A percentile compares a stretch with the other conserved stretches of the same genome.
These are phyloP conservation scores for Dipodomys ordii DNA, from an alignment of 2,113 vertebrate species.

Conservation along the genomic window DNA sequence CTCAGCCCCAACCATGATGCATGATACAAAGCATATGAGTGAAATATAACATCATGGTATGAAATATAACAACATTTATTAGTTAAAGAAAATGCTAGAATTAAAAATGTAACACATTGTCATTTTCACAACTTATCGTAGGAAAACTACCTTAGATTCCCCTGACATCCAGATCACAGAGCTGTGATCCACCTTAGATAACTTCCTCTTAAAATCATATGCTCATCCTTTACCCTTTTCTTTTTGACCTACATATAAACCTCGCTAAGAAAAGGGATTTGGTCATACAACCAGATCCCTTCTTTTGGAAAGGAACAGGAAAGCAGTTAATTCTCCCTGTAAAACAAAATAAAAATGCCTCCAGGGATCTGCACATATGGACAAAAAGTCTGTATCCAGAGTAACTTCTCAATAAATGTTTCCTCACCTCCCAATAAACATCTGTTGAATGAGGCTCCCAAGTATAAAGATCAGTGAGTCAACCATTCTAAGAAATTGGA, in stretches of 20 bases:
- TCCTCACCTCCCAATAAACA: conserved; percentile 21
- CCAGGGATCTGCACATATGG: neutral
- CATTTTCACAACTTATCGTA: neutral
- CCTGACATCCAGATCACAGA: neutral
- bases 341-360: neutral
- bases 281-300: neutral
- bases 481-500: neutral
- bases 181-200: neutral
- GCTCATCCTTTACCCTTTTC: neutral
- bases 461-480: neutral
- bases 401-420: conserved; percentile 23
- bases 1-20: neutral
- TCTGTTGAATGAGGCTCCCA: neutral
- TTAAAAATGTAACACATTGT: neutral
- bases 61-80: neutral
- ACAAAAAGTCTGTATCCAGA: conserved; percentile 15
- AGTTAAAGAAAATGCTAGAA: neutral
- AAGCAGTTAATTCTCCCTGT: neutral
- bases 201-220: neutral
- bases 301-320: neutral
- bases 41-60: no score
- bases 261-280: neutral
- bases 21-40: neutral
- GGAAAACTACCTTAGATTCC: neutral
- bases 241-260: neutral